Percentiles rank a stretch among this genome's conserved stretches.
Conservation (phyloP, 2,113 vertebrate species). For the Macroglossus sobrinus region DNA sequence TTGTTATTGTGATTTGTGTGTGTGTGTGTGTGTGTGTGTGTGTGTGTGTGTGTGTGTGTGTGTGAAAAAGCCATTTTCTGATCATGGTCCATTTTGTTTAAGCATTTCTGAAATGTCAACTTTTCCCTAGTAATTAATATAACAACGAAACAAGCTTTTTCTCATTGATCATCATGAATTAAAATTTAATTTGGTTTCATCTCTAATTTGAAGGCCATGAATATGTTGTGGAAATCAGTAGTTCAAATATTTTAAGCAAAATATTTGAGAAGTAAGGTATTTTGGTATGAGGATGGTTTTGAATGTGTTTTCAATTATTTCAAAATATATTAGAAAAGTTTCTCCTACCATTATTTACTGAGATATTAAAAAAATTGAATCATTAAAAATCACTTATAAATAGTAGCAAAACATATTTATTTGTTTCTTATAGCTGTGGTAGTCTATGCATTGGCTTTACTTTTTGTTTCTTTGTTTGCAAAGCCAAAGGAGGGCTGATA, state of each 20-base stretch:
- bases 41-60: neutral
- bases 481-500: neutral
- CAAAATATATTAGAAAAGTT: conserved; percentile 16
- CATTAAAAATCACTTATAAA: conserved; percentile 44
- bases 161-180: neutral
- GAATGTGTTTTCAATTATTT: conserved; percentile 38
- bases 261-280: neutral
- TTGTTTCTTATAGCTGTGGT: conserved; percentile 37
- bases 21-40: neutral
- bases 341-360: conserved; percentile 44
- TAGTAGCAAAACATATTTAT: conserved; percentile 29
- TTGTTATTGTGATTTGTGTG: neutral
- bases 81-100: conserved; percentile 6
- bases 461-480: conserved; percentile 41
- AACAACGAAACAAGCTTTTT: neutral
- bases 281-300: neutral
- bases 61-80: conserved; percentile 21
- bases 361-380: conserved; percentile 42
- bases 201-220: neutral
- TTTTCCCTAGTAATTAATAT: conserved; percentile 10
- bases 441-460: neutral
- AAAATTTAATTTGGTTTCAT: conserved; percentile 23
- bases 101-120: neutral
- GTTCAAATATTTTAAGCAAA: neutral
- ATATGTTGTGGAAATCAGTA: neutral